Percentiles rank a stretch among this genome's conserved stretches.
phyloP scores from a whole-genome alignment of 2,113 vertebrate genomes.

The Ginglymostoma cirratum region DNA sequence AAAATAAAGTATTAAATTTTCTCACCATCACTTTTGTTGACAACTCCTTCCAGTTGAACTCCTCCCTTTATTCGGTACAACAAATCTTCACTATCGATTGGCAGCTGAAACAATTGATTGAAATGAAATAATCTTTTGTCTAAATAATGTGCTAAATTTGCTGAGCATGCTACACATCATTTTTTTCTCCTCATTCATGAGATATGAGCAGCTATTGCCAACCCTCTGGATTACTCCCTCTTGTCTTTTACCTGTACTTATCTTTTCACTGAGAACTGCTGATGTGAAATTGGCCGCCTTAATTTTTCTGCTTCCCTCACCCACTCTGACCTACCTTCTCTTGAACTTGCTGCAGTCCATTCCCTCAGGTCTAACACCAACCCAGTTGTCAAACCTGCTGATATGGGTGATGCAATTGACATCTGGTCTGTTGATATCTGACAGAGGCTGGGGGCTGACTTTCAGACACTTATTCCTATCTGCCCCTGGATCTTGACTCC shows the following conservation, averaged over 20 bases:
- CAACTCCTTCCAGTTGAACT: not conserved
- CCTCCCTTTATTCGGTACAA: slow-evolving; percentile 5
- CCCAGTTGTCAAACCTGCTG: no score
- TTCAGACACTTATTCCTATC: no score
- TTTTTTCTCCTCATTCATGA: not conserved
- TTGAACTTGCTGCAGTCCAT: not conserved
- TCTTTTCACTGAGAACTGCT: no score
- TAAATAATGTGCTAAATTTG: not conserved
- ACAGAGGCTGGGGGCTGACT: no score
- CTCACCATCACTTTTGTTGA: slow-evolving; percentile 16
- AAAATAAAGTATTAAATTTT: not conserved
- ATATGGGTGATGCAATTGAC: no score
- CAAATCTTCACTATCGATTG: not conserved
- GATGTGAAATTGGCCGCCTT: no score
- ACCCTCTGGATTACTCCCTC: not conserved
- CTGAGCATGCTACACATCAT: not conserved
- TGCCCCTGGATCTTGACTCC: no score
- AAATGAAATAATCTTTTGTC: not conserved
- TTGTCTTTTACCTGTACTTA: no score
- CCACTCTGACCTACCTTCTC: not conserved
- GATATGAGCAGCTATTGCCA: not conserved
- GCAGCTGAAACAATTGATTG: not conserved
- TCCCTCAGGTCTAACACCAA: no score
- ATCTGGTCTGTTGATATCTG: no score
- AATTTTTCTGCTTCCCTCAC: no score